Evolutionary conservation across 2,113 vertebrate genomes (phyloP).

Genomic region (Steatornis caripensis): DNA sequence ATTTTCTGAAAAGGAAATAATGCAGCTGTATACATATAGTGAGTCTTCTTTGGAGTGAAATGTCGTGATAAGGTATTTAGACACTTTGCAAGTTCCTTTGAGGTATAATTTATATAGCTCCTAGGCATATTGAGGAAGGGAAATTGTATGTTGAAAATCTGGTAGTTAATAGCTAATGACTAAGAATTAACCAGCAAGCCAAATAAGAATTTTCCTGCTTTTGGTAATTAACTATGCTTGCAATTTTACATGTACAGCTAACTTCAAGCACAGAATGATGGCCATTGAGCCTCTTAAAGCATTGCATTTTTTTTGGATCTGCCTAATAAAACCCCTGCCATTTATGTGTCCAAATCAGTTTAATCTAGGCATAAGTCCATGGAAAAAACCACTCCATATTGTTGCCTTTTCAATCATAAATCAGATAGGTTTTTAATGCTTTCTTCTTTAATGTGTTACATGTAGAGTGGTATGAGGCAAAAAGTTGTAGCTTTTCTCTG

Average conservation of each 20-base stretch:
- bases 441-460: background rate
- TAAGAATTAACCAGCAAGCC: background rate
- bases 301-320: background rate
- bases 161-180: background rate
- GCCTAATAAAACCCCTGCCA: background rate
- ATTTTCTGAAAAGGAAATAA: constrained; percentile 5
- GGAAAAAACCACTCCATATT: background rate
- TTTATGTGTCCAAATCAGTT: background rate
- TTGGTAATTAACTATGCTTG: background rate
- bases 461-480: background rate
- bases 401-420: background rate
- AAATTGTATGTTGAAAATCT: background rate
- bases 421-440: background rate
- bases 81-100: background rate
- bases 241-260: background rate
- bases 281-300: background rate
- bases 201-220: background rate
- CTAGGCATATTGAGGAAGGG: background rate
- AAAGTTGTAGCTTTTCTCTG: background rate
- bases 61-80: background rate
- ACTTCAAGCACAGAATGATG: background rate
- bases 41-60: background rate
- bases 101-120: background rate
- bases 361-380: background rate
- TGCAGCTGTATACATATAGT: background rate